Evolutionary conservation across 2,113 vertebrate species (phyloP).

Genomic region (Oryctolagus cuniculus): DNA sequence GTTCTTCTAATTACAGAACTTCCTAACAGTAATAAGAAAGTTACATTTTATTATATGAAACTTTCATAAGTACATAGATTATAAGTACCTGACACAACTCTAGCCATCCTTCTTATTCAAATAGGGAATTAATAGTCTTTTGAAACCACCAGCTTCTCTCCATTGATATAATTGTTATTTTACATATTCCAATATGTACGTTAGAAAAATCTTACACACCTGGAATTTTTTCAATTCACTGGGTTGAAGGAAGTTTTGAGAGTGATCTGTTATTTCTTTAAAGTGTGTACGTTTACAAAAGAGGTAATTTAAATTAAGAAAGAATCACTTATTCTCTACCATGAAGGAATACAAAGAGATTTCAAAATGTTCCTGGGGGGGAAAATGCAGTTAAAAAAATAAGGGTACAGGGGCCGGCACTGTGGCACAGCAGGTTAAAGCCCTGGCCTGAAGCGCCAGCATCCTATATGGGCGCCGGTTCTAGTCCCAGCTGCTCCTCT

Average conservation of each 20-base stretch:
- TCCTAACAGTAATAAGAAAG: conserved; percentile 56
- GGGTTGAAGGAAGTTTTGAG: conserved; percentile 17
- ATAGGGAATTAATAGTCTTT: conserved; percentile 57
- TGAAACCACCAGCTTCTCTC: conserved; percentile 5
- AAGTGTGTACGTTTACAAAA: conserved; percentile 42
- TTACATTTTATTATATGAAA: conserved; percentile 65
- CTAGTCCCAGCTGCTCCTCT: too few relatives aligned
- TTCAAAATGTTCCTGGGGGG: too few relatives aligned
- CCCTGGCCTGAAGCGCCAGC: too few relatives aligned
- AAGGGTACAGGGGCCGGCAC: too few relatives aligned
- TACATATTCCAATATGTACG: background rate
- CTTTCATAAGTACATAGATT: conserved; percentile 59
- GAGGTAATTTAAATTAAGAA: conserved; percentile 40
- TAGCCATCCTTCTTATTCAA: conserved; percentile 61
- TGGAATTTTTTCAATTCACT: conserved; percentile 30
- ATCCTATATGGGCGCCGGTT: too few relatives aligned
- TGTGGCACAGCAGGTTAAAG: too few relatives aligned
- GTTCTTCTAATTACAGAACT: conserved; percentile 58
- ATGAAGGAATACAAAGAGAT: background rate
- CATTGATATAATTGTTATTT: background rate
- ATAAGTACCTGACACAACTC: conserved; percentile 6
- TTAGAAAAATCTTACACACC: conserved; percentile 56
- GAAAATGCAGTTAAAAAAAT: too few relatives aligned
- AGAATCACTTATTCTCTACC: background rate
- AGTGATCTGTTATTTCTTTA: conserved; percentile 28